phyloP scores from a whole-genome alignment of 2,888 invertebrate genomes.

The Diplazon laetatorius region DNA sequence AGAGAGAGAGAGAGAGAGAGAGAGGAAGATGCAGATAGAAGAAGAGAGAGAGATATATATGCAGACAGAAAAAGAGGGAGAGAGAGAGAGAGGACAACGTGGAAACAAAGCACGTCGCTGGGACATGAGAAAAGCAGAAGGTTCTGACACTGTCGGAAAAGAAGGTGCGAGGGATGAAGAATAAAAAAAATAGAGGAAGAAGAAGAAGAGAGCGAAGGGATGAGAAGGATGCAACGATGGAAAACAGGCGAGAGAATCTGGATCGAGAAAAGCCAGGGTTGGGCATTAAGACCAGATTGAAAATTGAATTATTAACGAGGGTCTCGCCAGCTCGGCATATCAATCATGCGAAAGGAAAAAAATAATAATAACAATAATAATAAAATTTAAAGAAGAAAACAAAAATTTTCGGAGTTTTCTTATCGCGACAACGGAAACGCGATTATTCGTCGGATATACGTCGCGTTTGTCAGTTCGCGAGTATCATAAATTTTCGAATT shows the following conservation, averaged over 20 bases:
- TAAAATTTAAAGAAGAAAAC: no score
- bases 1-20: no score
- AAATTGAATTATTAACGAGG: conserved; percentile 77
- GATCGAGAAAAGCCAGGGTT: conserved; percentile 48
- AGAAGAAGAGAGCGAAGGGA: neutral
- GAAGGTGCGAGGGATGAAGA: conserved; percentile 12
- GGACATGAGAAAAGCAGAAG: conserved; percentile 33
- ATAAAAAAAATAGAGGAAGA: neutral
- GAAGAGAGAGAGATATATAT: no score
- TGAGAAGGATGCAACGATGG: neutral
- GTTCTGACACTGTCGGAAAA: neutral
- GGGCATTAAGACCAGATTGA: conserved; percentile 74
- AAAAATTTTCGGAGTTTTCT: conserved; percentile 72
- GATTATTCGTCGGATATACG: conserved; percentile 56
- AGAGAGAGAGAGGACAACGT: conserved; percentile 28
- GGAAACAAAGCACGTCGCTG: conserved; percentile 37
- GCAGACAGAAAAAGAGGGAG: no score
- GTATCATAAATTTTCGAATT: conserved; percentile 10
- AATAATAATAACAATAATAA: no score
- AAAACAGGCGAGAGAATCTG: conserved; percentile 3
- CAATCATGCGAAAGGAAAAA: conserved; percentile 75
- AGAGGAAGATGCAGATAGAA: no score
- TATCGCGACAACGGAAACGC: conserved; percentile 60
- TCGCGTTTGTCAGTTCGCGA: conserved; percentile 26
- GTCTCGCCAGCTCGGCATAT: conserved; percentile 72